Evolutionary conservation across 2,113 vertebrate genomes (phyloP), one percentile per base, ranked within the genome.

Genomic region (Monopterus albus): DNA sequence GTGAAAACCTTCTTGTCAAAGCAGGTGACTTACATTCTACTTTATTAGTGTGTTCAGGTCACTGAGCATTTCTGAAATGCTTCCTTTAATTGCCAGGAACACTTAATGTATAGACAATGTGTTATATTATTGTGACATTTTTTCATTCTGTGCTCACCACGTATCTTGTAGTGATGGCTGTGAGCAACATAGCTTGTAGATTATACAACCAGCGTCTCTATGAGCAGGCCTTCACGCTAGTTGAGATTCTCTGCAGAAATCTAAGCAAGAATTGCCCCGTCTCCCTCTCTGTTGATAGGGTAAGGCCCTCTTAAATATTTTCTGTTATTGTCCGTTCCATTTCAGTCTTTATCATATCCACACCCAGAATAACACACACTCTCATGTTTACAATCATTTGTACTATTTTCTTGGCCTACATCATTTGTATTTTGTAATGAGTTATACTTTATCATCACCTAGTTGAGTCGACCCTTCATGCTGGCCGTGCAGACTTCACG

Each of bases 391-490:
- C 2, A 8, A 3, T 21, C 0, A 6, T 46, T 23, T 55, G 8
- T 21, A 20, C 25, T 18, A 15, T 59, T 29, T 13, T 33, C 29
- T 7, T 52, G 14, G 10, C 5, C 28, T 20, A n/a, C 14, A 43
- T 3, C 9, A 29, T 20, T 62, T 25, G 7, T 38, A 5, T 31
- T 33, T n/a, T 2, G 2, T 31, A 25, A 29, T 39, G 3, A 25
- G 17, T 0, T 62, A 36, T 49, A 2, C 20, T 8, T 63, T 58
- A 8, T 67, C 2, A 8, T 51, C 47, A 0, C 0, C 3, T 78
- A 98, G 96, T 46, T 96, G 26, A 95, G 92, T 68, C 91, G 56
- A 75, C 92, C 88, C 86, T 96, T 94, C 83, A 88, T 94, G 93
- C 84, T 92, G 92, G 81, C 92, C 35, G 94, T 96, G 38, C 95